Conservation (phyloP, 1,140 invertebrate species). For the Drosophila ironensis region DNA sequence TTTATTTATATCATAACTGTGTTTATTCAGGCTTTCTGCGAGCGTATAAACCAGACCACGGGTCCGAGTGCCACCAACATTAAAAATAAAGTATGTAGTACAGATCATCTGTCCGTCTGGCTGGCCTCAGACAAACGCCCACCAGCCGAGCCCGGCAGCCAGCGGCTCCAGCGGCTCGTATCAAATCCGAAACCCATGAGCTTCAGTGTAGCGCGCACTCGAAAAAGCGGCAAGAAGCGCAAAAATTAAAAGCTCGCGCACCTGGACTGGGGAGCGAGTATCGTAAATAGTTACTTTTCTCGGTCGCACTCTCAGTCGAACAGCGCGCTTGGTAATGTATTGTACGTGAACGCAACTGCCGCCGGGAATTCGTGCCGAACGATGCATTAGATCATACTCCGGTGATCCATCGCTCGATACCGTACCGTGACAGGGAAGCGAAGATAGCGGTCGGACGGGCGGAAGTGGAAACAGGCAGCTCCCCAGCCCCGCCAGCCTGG, state of each 20-base stretch:
- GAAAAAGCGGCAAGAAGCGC: constrained; percentile 12
- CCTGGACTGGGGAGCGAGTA: constrained; percentile 36
- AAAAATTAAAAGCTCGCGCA: constrained; percentile 57
- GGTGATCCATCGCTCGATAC: too few relatives aligned
- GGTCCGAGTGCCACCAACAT: constrained; percentile 32
- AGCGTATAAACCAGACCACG: constrained; percentile 20
- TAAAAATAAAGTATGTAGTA: constrained; percentile 35
- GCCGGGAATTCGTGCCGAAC: constrained; percentile 40
- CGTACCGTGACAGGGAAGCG: constrained; percentile 13
- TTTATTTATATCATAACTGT: too few relatives aligned
- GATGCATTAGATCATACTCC: constrained; percentile 67
- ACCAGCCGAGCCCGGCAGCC: constrained; percentile 18
- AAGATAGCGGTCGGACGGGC: not conserved
- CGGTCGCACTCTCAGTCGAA: constrained; percentile 56
- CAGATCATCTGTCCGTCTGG: constrained; percentile 27
- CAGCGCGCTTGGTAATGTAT: constrained; percentile 49
- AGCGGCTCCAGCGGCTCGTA: too few relatives aligned
- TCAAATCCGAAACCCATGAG: constrained; percentile 24
- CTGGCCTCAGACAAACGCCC: constrained; percentile 60
- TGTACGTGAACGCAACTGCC: constrained; percentile 61
- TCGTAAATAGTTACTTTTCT: constrained; percentile 67
- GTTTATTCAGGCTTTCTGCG: not conserved
- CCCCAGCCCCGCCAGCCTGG: too few relatives aligned
- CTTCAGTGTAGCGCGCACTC: constrained; percentile 58
- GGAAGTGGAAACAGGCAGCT: not conserved